Conservation (phyloP, 2,797 vertebrate genomes). For the Spea hammondii region DNA sequence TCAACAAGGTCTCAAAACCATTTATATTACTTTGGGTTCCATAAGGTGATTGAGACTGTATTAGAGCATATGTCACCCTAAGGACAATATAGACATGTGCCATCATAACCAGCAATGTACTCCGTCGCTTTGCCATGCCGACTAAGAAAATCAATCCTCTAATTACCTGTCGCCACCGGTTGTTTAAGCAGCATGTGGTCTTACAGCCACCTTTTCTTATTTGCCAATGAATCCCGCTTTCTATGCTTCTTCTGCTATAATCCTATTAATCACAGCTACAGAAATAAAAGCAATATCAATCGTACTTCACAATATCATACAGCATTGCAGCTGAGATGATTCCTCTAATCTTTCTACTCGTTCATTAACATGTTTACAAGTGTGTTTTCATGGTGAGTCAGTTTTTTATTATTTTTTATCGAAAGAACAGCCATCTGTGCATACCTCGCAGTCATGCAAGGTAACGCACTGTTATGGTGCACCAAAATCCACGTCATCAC, state of each 20-base stretch:
- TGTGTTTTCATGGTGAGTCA: slow-evolving; percentile 21
- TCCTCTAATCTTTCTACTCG: neutral
- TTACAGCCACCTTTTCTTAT: neutral
- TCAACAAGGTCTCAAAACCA: too few relatives aligned
- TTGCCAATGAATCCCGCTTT: neutral
- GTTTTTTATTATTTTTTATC: neutral
- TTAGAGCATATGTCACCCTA: too few relatives aligned
- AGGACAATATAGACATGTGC: too few relatives aligned
- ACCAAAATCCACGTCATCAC: slow-evolving; percentile 5
- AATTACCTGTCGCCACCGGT: too few relatives aligned
- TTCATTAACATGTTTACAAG: slow-evolving; percentile 21
- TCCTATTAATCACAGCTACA: neutral
- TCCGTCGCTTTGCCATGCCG: too few relatives aligned
- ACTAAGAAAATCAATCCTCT: too few relatives aligned
- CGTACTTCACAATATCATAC: neutral
- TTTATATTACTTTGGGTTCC: too few relatives aligned
- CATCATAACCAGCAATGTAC: too few relatives aligned
- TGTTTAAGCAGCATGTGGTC: neutral
- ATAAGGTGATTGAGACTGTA: too few relatives aligned
- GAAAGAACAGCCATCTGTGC: slow-evolving; percentile 24
- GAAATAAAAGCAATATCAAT: neutral
- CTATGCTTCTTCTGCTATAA: neutral
- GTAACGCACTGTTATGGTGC: slow-evolving; percentile 1
- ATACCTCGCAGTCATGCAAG: neutral
- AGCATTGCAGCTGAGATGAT: slow-evolving; percentile 4